Conservation (phyloP, 2,888 invertebrate species). For the Cosmopolites sordidus region DNA sequence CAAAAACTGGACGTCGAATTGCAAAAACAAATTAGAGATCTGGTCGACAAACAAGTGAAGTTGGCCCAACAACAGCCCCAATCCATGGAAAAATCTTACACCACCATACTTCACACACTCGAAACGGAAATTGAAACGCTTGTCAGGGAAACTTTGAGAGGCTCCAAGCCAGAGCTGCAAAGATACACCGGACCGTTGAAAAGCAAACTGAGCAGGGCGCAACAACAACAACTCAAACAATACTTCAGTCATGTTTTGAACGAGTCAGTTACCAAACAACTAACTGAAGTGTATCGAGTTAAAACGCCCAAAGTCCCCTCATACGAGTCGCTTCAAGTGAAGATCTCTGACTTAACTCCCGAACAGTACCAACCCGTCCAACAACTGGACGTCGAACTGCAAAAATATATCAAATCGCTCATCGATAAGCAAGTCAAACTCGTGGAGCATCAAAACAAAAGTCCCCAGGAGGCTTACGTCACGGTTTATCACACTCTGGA, state of each 20-base stretch:
- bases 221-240: not conserved
- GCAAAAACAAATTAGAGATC: constrained; percentile 3
- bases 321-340: not conserved
- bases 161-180: not conserved
- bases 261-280: not conserved
- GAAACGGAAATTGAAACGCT: constrained; percentile 1
- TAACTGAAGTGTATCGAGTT: not conserved
- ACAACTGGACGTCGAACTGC: not conserved
- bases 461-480: not conserved
- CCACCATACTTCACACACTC: not conserved
- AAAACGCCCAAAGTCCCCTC: not conserved
- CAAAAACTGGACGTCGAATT: constrained; percentile 1
- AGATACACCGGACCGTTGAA: not conserved
- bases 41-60: constrained; percentile 3
- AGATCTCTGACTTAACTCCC: not conserved
- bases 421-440: constrained; percentile 1
- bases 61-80: not conserved
- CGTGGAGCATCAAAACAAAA: not conserved
- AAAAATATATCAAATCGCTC: constrained; percentile 2
- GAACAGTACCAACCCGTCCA: not conserved
- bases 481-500: not conserved
- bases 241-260: not conserved
- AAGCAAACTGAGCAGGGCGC: not conserved
- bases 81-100: not conserved
- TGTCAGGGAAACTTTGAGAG: not conserved